Base-by-base conservation (phyloP, 2,888 invertebrate species). In the Thumatha senex region DNA sequence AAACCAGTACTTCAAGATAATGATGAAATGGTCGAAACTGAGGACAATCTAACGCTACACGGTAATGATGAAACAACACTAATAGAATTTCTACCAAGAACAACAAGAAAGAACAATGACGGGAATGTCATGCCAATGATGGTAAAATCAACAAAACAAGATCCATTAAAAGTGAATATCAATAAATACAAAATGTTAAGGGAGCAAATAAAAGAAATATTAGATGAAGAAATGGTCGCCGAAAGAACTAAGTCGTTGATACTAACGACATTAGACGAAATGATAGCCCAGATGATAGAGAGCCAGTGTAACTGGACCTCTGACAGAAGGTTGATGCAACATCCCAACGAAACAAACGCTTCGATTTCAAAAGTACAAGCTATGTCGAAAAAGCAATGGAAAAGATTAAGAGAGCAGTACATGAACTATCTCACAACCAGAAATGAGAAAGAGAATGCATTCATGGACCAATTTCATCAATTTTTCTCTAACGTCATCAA, bases 1-100 rank as follows among this genome's bases (percentile, higher is more conserved):
- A 63, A 67, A 62, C 66, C 70, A 9, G 61, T 63, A 40, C 58
- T 87, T 29, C 77, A 84, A 71, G 80, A 85, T 34, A 69, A 74
- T 2, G 66, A 72, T 2, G 47, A 51, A 7, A 15, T 56, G 33
- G 39, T 48, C 3, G 59, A 67, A n/a, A 42, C 40, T 2, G 56
- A 65, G 5, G 55, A 73, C 9, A 71, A 70, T 29, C 10, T 72
- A 30, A 65, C 66, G 1, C 44, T 76, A 30, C 63, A 73, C 47
- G 72, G 70, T 0, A 65, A 76, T 1, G 48, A 64, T 0, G 80
- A 86, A 42, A 83, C 84, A 0, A 80, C 78, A 5, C 79, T 84
- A 11, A 62, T 86, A 59, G 84, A 86, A 65, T 74, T 81, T 12
- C 7, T 68, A 47, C 75, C 78, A 0, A 66, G 62, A 46, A 18